phyloP scores from a whole-genome alignment of 2,888 invertebrate genomes.

The Dioctria rufipes region DNA sequence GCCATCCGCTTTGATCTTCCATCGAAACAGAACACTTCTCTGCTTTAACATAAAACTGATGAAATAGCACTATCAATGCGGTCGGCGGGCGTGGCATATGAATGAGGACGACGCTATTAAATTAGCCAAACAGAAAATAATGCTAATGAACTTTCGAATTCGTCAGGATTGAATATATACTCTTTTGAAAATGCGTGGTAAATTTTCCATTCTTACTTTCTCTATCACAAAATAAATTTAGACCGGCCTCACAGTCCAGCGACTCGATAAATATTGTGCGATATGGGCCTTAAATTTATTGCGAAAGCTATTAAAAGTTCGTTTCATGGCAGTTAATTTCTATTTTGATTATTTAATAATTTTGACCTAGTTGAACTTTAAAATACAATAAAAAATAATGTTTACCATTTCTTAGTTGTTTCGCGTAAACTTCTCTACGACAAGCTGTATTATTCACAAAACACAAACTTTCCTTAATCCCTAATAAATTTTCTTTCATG shows the following conservation, averaged over 20 bases:
- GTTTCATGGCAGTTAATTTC: not conserved
- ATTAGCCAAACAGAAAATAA: conserved; percentile 35
- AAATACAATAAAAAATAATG: not conserved
- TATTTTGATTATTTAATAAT: not conserved
- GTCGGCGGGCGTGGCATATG: not conserved
- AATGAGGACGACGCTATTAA: conserved; percentile 40
- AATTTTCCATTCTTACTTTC: not conserved
- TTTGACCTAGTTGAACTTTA: not conserved
- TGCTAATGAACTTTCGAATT: conserved; percentile 49
- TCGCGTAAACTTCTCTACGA: too few species aligned
- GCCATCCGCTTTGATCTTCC: conserved; percentile 43
- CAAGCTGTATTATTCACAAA: too few species aligned
- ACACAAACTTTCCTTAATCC: too few species aligned
- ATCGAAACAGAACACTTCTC: not conserved
- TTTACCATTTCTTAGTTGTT: too few species aligned
- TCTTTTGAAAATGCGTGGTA: conserved; percentile 27
- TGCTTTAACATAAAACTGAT: not conserved
- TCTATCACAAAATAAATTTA: conserved; percentile 34
- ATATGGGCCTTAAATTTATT: not conserved
- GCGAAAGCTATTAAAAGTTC: conserved; percentile 9
- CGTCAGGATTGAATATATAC: conserved; percentile 35
- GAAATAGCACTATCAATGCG: conserved; percentile 17
- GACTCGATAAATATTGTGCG: not conserved
- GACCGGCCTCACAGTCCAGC: not conserved
- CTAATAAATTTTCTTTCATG: too few species aligned